These are phyloP conservation scores for Lepilemur septentrionalis DNA, from an alignment of 2,797 vertebrate genomes.

Conservation along the genomic window DNA sequence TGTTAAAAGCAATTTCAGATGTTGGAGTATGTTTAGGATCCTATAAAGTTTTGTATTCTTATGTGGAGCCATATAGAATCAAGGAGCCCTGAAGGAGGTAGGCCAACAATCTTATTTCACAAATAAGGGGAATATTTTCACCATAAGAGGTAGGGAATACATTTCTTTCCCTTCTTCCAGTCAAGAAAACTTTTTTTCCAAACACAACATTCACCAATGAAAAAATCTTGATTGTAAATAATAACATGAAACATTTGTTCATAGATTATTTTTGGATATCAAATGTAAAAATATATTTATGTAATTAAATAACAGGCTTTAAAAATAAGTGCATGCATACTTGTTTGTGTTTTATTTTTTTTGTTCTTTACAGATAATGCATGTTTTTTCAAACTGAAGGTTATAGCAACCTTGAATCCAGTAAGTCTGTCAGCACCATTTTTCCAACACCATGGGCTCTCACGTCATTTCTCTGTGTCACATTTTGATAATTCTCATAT, in stretches of 20 bases:
- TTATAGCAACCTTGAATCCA: neutral
- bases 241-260: neutral
- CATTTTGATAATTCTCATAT: neutral
- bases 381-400: neutral
- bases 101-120: neutral
- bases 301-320: neutral
- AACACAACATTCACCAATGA: neutral
- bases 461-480: neutral
- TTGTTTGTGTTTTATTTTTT: neutral
- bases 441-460: neutral
- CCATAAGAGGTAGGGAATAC: neutral
- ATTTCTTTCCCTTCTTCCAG: neutral
- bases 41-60: neutral
- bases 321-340: neutral
- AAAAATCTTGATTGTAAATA: neutral
- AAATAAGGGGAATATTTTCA: neutral
- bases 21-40: neutral
- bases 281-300: neutral
- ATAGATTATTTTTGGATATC: neutral
- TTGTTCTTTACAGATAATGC: neutral
- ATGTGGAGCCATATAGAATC: neutral
- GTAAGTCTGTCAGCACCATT: neutral
- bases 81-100: neutral
- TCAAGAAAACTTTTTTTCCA: neutral
- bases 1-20: slow-evolving; percentile 45